These are phyloP conservation scores for Leptinotarsa haldemani DNA, from an alignment of 2,888 invertebrate species.

Conservation along the genomic window DNA sequence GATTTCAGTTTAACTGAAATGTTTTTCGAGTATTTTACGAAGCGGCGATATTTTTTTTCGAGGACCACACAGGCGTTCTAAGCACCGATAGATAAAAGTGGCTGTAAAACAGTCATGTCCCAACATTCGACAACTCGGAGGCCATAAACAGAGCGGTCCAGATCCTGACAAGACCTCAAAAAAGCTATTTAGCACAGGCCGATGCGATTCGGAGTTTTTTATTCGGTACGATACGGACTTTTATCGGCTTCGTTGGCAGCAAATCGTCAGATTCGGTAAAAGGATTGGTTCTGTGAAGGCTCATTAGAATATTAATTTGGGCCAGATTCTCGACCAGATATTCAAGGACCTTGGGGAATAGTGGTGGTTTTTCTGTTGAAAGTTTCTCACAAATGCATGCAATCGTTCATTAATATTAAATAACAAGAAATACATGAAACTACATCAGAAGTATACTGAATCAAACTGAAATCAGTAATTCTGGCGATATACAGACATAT, in stretches of 20 bases:
- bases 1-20: slow-evolving; percentile 45
- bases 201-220: slow-evolving; percentile 29
- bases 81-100: slow-evolving; percentile 52
- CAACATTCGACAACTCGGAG: slow-evolving; percentile 48
- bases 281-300: slow-evolving; percentile 10
- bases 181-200: slow-evolving; percentile 42
- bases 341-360: background rate
- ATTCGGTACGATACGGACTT: slow-evolving; percentile 20
- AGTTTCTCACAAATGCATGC: too few relatives aligned
- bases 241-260: slow-evolving; percentile 8
- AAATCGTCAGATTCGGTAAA: slow-evolving; percentile 2
- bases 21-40: slow-evolving; percentile 45
- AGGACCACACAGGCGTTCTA: slow-evolving; percentile 56
- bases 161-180: slow-evolving; percentile 41
- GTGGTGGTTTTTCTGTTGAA: background rate
- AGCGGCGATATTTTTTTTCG: slow-evolving; percentile 43
- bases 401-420: too few relatives aligned
- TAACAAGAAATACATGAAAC: too few relatives aligned
- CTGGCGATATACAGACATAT: too few relatives aligned
- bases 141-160: slow-evolving; percentile 52
- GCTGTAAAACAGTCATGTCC: slow-evolving; percentile 50
- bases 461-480: too few relatives aligned
- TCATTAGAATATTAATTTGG: slow-evolving; percentile 16
- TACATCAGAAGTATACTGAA: too few relatives aligned
- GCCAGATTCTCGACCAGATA: slow-evolving; percentile 7